A percentile compares a stretch with the other conserved stretches of the same genome.
Conservation (phyloP, 2,888 invertebrate species). For the Erpobdella octoculata region DNA sequence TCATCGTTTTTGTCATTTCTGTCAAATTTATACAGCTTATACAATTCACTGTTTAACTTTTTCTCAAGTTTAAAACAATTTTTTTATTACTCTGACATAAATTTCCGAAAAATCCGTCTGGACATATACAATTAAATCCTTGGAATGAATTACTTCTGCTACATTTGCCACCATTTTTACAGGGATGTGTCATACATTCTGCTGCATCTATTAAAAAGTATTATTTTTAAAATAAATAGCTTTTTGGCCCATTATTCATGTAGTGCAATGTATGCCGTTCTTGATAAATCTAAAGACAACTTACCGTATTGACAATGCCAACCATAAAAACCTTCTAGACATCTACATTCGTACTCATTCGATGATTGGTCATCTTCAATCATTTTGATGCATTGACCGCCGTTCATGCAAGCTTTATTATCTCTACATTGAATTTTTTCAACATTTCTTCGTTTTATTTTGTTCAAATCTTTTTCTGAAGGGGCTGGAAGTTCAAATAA, state of each 20-base stretch:
- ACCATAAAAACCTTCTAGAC: neutral
- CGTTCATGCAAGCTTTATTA: neutral
- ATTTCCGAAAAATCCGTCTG: neutral
- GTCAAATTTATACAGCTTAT: neutral
- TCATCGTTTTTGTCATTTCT: neutral
- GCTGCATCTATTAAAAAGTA: constrained; percentile 1
- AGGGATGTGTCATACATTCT: constrained; percentile 7
- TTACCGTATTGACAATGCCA: neutral
- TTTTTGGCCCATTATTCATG: neutral
- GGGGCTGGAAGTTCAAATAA: too few species aligned
- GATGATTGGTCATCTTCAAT: neutral
- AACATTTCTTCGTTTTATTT: too few species aligned
- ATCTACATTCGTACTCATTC: neutral
- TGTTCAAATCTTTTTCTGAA: too few species aligned
- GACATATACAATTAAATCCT: constrained; percentile 2
- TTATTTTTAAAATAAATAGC: neutral
- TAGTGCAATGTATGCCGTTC: too few species aligned
- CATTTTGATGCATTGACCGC: neutral
- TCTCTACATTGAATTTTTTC: neutral
- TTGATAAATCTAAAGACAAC: neutral
- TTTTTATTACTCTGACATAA: neutral
- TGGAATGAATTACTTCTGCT: neutral
- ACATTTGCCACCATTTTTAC: neutral
- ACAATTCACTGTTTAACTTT: neutral
- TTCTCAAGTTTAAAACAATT: neutral